Evolutionary conservation across 2,113 vertebrate species (phyloP).

Genomic region (Chlorodrepanis virens): DNA sequence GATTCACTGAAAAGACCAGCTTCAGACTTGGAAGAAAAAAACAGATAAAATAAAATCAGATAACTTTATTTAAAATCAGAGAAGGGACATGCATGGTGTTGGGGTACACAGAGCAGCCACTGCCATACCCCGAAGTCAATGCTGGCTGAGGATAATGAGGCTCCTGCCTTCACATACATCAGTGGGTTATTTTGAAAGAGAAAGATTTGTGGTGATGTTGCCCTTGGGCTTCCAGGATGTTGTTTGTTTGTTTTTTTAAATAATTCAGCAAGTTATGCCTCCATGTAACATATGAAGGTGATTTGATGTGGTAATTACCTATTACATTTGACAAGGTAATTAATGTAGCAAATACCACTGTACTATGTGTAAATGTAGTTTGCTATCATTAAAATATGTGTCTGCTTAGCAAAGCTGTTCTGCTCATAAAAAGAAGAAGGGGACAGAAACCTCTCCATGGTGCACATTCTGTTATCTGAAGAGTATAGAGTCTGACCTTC

Average conservation of each 20-base stretch:
- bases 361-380: slow-evolving; percentile 71
- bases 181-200: neutral
- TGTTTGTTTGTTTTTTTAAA: slow-evolving; percentile 57
- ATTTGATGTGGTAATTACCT: slow-evolving; percentile 78
- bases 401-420: slow-evolving; percentile 68
- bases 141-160: neutral
- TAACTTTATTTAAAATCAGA: neutral
- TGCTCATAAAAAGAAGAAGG: neutral
- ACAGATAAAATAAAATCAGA: neutral
- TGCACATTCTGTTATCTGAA: neutral
- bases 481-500: neutral
- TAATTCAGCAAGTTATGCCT: slow-evolving; percentile 60
- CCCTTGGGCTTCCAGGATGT: slow-evolving; percentile 35
- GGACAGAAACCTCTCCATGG: neutral
- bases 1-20: neutral
- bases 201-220: neutral
- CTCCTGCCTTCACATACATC: neutral
- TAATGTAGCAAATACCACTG: slow-evolving; percentile 76
- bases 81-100: neutral
- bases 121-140: neutral
- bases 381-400: slow-evolving; percentile 67
- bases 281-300: slow-evolving; percentile 63
- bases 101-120: neutral
- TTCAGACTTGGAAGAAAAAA: neutral
- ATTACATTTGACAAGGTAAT: slow-evolving; percentile 79